Conservation (phyloP, 2,888 invertebrate species). For the Pemphredon lugubris region DNA sequence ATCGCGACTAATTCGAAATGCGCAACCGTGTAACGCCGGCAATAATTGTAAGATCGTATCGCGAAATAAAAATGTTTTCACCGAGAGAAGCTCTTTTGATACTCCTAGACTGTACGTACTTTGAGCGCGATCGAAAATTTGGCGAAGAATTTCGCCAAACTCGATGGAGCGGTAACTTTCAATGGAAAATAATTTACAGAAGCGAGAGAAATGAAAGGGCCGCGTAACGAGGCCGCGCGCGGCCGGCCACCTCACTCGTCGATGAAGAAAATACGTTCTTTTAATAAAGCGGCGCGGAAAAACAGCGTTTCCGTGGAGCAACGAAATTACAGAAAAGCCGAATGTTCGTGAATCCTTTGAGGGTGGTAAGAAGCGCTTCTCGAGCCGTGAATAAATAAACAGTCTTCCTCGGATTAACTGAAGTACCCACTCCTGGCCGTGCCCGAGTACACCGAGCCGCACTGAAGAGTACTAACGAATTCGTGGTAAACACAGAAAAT, state of each 20-base stretch:
- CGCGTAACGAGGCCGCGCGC: conserved; percentile 1
- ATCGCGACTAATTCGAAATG: no score
- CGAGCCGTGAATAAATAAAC: conserved; percentile 66
- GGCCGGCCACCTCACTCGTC: conserved; percentile 9
- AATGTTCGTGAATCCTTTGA: conserved; percentile 61
- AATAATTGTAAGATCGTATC: no score
- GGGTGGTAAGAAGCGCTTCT: conserved; percentile 56
- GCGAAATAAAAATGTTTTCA: no score
- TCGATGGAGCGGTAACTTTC: not conserved
- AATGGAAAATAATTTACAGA: not conserved
- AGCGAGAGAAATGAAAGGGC: not conserved
- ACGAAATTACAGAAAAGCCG: conserved; percentile 53
- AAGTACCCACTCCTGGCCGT: conserved; percentile 54
- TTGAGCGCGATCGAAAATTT: no score
- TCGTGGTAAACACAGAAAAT: conserved; percentile 62
- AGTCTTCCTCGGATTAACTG: conserved; percentile 64
- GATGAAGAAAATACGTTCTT: conserved; percentile 26
- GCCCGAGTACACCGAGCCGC: conserved; percentile 43
- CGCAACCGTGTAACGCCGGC: no score
- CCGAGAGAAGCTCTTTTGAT: no score
- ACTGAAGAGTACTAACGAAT: conserved; percentile 61
- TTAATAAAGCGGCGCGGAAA: conserved; percentile 44
- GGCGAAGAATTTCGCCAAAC: not conserved
- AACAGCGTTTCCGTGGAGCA: conserved; percentile 27
- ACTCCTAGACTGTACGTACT: no score